These are phyloP conservation scores for Peromyscus leucopus DNA, from an alignment of 2,113 vertebrate species.

Conservation along the genomic window DNA sequence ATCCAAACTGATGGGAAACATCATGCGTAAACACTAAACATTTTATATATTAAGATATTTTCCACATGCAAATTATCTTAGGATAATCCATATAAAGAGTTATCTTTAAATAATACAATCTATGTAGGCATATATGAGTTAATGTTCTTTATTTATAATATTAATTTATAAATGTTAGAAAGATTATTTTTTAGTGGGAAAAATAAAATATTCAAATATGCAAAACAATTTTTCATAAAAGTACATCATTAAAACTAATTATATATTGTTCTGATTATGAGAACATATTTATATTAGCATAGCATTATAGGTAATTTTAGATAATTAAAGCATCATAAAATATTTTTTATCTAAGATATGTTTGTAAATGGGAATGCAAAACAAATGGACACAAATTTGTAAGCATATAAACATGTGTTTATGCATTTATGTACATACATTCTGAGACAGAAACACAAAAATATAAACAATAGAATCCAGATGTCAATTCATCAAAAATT, in stretches of 20 bases:
- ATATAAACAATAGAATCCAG: neutral
- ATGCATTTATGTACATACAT: neutral
- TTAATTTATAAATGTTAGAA: neutral
- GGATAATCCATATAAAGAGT: neutral
- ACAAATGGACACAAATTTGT: neutral
- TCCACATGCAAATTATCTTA: neutral
- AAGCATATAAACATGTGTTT: neutral
- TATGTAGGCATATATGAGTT: neutral
- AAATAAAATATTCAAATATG: neutral
- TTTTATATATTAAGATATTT: neutral
- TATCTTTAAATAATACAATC: neutral
- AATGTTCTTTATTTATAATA: neutral
- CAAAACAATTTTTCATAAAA: neutral
- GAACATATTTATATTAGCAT: neutral
- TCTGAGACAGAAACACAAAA: neutral
- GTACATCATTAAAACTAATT: conserved; percentile 2
- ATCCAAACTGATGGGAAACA: neutral
- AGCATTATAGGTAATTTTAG: neutral
- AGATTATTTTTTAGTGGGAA: neutral
- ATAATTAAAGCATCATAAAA: neutral
- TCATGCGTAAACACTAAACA: neutral
- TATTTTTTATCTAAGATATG: neutral
- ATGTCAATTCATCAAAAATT: neutral
- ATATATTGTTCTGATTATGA: neutral
- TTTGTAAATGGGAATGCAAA: neutral